Evolutionary conservation across 2,888 invertebrate genomes (phyloP), one percentile per base, ranked within the genome.

Genomic region (Drosophila kanekoi): DNA sequence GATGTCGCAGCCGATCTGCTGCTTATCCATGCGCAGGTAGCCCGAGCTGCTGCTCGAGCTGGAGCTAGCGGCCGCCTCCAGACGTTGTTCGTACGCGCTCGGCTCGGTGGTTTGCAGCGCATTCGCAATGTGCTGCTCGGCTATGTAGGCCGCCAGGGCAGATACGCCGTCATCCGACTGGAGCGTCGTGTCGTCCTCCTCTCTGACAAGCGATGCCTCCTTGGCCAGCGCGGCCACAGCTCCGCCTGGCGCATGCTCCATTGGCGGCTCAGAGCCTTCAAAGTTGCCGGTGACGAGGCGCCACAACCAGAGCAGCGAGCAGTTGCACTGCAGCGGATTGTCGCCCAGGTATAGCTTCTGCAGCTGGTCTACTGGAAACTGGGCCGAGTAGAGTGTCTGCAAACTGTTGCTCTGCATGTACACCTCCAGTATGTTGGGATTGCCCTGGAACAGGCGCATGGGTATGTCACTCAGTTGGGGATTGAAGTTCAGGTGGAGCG

Each of bases 241-340:
- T 0, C 87, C 91, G 3, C 89, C 90, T 0, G 84, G 78, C 0
- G 79, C 76, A 9, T 78, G 89, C 20, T 86, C 86, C 51, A 73
- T 13, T 4, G 56, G 35, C 1, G 77, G 64, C 1, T 76, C 86
- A 0, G 69, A 54, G 1, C 90, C 91, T 6, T 91, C 92, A 23
- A 90, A 91, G 45, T 92, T 92, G 0, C 92, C 90, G 4, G 91
- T 91, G 8, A 92, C 94, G 47, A 97, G 93, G 89, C 95, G 95
- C 96, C 97, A 97, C 44, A 97, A 93, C 97, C 97, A 97, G 70
- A 96, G 93, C 66, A 97, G 93, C 53, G 97, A 97, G 90, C 97
- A 97, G 92, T 97, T 97, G 92, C 97, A 97, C 67, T 95, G 94
- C 72, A 97, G 93, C 0, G 97, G 97, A 93, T 97, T 97, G 33